Base-by-base conservation (phyloP, 2,113 vertebrate species). In the Scopus umbretta region DNA sequence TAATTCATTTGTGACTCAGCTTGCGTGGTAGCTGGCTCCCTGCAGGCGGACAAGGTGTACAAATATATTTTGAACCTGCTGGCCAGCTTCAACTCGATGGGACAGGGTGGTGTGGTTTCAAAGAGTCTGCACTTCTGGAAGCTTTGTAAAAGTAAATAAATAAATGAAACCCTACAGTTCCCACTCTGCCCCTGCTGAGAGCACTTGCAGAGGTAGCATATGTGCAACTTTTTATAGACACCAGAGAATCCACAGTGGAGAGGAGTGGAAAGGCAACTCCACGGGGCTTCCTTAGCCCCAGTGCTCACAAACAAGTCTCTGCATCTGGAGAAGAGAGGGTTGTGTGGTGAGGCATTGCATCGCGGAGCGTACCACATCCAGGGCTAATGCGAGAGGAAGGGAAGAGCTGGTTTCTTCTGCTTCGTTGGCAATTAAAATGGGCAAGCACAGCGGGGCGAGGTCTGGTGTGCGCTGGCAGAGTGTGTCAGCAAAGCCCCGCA, bases 281-380 rank as follows among this genome's bases (percentile, higher is more conserved):
- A 0, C 0, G 2, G 40, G 20, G 12, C 26, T 79, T 68, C 47
- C 26, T 52, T 21, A 63, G 70, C 59, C 47, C 34, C 27, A 16
- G 78, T 4, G 36, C 40, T 42, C 26, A 16, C 40, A 42, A 67
- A 38, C 6, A 10, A 55, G 36, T 27, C 0, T 0, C 15, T 8
- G 55, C 10, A 4, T 13, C 30, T 2, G 6, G 20, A 58, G 27
- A 16, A 38, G 36, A 1, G 2, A 50, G 59, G 13, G 14, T 10
- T 65, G 27, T 0, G 2, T 25, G n/a, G 62, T 0, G 1, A 6
- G 53, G 52, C 26, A 6, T 25, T 8, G 22, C 20, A 6, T n/a
- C 16, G 2, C 1, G 3, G 61, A 21, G 38, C 19, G 0, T 16
- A 16, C 36, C 1, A 1, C 1, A 4, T 30, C 45, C 30, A 5